Conservation (phyloP, 1,140 invertebrate genomes). For the Zaprionus gabonicus region DNA sequence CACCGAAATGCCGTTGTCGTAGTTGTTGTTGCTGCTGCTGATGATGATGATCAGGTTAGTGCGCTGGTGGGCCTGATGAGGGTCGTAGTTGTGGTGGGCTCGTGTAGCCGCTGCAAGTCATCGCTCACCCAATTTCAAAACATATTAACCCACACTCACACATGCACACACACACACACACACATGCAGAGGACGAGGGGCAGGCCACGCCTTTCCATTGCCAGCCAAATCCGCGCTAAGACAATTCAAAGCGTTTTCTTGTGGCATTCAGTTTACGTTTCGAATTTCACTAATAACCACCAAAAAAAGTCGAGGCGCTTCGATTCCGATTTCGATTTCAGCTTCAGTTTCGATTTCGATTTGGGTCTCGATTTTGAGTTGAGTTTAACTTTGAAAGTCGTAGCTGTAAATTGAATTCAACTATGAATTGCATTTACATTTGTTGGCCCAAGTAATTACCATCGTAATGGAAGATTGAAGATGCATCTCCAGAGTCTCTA, state of each 20-base stretch:
- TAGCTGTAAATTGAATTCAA: conserved; percentile 48
- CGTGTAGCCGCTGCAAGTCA: conserved; percentile 62
- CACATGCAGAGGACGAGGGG: conserved; percentile 15
- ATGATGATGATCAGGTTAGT: conserved; percentile 26
- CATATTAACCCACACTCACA: conserved; percentile 52
- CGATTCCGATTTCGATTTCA: conserved; percentile 19
- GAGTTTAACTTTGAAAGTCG: conserved; percentile 49
- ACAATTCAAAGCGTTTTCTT: conserved; percentile 57
- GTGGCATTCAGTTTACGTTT: conserved; percentile 70
- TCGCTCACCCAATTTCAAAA: conserved; percentile 80
- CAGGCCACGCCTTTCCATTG: conserved; percentile 40
- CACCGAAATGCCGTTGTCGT: conserved; percentile 38
- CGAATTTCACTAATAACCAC: conserved; percentile 70
- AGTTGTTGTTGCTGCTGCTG: conserved; percentile 35
- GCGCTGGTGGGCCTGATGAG: conserved; percentile 15
- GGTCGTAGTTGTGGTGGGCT: conserved; percentile 17
- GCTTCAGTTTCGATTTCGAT: conserved; percentile 24
- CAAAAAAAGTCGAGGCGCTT: conserved; percentile 13
- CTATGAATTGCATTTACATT: conserved; percentile 77
- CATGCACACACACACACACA: conserved; percentile 11
- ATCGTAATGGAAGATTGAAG: conserved; percentile 49
- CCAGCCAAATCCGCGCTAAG: conserved; percentile 68
- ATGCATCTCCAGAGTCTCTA: conserved; percentile 7
- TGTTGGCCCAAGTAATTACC: conserved; percentile 58
- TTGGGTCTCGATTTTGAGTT: conserved; percentile 49